Evolutionary conservation across 2,888 invertebrate genomes (phyloP).

Genomic region (Stenoptilia bipunctidactyla): DNA sequence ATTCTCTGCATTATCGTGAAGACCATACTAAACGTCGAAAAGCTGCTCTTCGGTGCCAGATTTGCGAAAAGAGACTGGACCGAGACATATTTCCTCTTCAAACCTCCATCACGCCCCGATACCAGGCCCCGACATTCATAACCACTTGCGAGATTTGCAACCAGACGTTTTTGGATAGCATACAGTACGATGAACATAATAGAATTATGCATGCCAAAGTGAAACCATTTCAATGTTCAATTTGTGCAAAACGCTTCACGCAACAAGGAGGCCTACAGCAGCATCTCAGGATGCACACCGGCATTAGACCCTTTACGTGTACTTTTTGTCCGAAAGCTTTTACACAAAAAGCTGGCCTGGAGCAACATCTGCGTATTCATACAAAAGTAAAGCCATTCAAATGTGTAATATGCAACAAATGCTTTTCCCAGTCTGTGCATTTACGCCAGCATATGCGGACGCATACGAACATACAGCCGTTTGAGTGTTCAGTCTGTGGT

Average conservation of each 20-base stretch:
- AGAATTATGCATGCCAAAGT: slow-evolving; percentile 46
- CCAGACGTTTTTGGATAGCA: slow-evolving; percentile 36
- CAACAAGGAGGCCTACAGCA: slow-evolving; percentile 60
- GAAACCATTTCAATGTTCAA: slow-evolving; percentile 52
- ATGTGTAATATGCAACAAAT: slow-evolving; percentile 55
- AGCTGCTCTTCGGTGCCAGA: slow-evolving; percentile 57
- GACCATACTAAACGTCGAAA: slow-evolving; percentile 61
- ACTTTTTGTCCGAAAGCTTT: slow-evolving; percentile 56
- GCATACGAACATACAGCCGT: slow-evolving; percentile 62
- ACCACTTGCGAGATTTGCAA: slow-evolving; percentile 43
- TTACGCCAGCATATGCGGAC: slow-evolving; percentile 62
- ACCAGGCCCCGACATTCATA: slow-evolving; percentile 21
- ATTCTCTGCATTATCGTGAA: slow-evolving; percentile 56
- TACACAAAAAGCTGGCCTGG: slow-evolving; percentile 59
- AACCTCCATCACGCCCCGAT: slow-evolving; percentile 22
- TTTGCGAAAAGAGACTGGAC: slow-evolving; percentile 58
- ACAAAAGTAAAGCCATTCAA: slow-evolving; percentile 60
- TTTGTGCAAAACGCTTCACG: slow-evolving; percentile 55
- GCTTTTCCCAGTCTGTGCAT: slow-evolving; percentile 62
- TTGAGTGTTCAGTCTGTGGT: slow-evolving; percentile 49
- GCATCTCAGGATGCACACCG: slow-evolving; percentile 61
- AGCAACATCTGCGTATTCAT: slow-evolving; percentile 60
- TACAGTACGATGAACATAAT: slow-evolving; percentile 47
- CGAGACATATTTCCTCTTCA: slow-evolving; percentile 26
- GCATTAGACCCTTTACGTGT: slow-evolving; percentile 52